A percentile compares a stretch with the other conserved stretches of the same genome.
Evolutionary conservation across 1,140 invertebrate genomes (phyloP).

Genomic region (Patella vulgata): DNA sequence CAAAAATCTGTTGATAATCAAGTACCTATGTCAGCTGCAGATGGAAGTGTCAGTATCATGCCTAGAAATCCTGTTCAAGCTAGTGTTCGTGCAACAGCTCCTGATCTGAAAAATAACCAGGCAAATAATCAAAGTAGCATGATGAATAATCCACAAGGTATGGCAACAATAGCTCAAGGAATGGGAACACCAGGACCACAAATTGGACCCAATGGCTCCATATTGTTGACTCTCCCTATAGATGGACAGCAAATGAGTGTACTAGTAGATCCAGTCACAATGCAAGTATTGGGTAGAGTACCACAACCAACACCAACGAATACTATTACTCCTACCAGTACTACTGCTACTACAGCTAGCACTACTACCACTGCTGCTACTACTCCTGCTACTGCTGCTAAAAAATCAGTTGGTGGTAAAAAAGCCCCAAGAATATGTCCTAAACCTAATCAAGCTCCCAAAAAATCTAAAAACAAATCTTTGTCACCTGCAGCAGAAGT

Average conservation of each 20-base stretch:
- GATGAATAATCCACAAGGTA: neutral
- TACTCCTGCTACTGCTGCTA: neutral
- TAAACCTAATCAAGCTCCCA: neutral
- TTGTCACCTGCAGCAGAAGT: slow-evolving; percentile 12
- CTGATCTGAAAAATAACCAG: slow-evolving; percentile 8
- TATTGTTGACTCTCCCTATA: slow-evolving; percentile 45
- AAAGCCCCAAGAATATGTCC: no score
- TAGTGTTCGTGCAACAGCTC: neutral
- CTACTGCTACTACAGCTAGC: neutral
- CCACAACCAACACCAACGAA: slow-evolving; percentile 1
- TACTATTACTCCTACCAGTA: neutral
- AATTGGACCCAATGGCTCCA: slow-evolving; percentile 27
- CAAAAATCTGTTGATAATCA: no score
- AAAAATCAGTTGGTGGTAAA: no score
- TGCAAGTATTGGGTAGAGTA: slow-evolving; percentile 52
- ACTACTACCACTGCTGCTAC: neutral
- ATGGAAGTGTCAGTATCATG: slow-evolving; percentile 9
- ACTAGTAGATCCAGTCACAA: slow-evolving; percentile 50
- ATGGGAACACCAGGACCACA: slow-evolving; percentile 11
- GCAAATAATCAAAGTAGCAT: no score
- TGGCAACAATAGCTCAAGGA: neutral
- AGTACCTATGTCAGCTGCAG: slow-evolving; percentile 5
- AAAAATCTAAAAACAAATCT: slow-evolving; percentile 30
- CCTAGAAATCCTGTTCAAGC: neutral
- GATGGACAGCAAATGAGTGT: slow-evolving; percentile 54